Base-by-base conservation (phyloP, 2,888 invertebrate species). In the Acronicta leporina region DNA sequence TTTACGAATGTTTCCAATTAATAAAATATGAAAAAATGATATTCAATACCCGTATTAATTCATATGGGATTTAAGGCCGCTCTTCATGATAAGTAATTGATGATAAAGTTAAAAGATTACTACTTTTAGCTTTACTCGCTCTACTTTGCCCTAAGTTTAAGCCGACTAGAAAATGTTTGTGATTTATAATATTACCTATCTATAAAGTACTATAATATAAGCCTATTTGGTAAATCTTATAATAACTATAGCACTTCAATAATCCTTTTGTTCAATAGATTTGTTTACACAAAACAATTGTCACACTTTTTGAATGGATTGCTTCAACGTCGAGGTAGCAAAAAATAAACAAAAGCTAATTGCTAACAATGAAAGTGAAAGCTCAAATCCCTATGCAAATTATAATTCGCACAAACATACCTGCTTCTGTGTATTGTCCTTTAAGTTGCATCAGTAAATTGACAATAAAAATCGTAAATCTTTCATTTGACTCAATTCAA, bases 291-390 rank as follows among this genome's bases (percentile, higher is more conserved):
- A 63, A 46, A 67, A 30, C 47, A 25, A 64, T 49, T 64, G 73
- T 67, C 20, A 30, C 13, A 30, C 16, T 20, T 51, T 54, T 75
- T 71, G 59, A 68, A 77, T 80, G 76, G 65, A 78, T 56, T 69
- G 50, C 9, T 35, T 61, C 59, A 67, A 63, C 20, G 20, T 20
- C 20, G 20, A 2, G 35, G 54, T 46, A 60, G 52, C 64, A 73
- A 77, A 75, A 76, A 78, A 65, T 65, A 73, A 80, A 75, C 79
- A 85, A 85, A 87, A 76, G 68, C 72, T 83, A 81, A 81, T 81
- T 69, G 15, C 55, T 60, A 78, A 91, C 88, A 92, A 91, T 87
- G 47, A 85, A 87, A 92, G 94, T 89, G 92, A 93, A 94, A 93
- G 91, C 86, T 80, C 54, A 56, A 74, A 83, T 82, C 80, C 84